phyloP scores from a whole-genome alignment of 2,113 vertebrate species.

The Gobiocypris rarus region DNA sequence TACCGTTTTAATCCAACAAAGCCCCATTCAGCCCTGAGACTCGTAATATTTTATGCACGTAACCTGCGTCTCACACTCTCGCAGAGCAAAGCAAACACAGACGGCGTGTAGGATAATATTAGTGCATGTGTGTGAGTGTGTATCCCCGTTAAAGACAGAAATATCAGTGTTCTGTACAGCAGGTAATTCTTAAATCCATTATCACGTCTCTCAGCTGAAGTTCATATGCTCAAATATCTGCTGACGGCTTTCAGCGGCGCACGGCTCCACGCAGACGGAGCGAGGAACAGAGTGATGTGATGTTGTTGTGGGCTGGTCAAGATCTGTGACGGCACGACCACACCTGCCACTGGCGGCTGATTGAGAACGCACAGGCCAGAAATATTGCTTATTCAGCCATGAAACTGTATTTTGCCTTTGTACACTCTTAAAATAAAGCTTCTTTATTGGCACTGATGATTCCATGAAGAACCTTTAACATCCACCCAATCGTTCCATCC shows the following conservation, averaged over 20 bases:
- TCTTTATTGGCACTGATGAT: no score
- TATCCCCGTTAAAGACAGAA: background rate
- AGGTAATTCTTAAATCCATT: conserved; percentile 23
- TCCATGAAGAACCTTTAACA: no score
- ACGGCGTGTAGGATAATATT: conserved; percentile 27
- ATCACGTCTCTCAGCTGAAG: background rate
- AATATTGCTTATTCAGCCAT: no score
- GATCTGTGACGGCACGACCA: background rate
- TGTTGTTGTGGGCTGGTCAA: no score
- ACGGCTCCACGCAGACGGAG: no score
- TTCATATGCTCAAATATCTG: no score
- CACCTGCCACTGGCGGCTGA: background rate
- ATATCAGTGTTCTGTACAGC: background rate
- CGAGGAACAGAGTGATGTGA: no score
- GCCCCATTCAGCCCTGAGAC: conserved; percentile 6
- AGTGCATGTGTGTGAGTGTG: conserved; percentile 26
- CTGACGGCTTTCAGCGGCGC: no score
- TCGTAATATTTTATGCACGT: background rate
- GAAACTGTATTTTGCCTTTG: no score
- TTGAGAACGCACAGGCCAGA: background rate
- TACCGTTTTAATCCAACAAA: conserved; percentile 1
- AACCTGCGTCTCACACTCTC: background rate
- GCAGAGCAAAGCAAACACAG: conserved; percentile 55
- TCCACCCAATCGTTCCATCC: no score
- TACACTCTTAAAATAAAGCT: no score